Conservation (phyloP, 2,888 invertebrate genomes). For the Linnaemya tessellans region DNA sequence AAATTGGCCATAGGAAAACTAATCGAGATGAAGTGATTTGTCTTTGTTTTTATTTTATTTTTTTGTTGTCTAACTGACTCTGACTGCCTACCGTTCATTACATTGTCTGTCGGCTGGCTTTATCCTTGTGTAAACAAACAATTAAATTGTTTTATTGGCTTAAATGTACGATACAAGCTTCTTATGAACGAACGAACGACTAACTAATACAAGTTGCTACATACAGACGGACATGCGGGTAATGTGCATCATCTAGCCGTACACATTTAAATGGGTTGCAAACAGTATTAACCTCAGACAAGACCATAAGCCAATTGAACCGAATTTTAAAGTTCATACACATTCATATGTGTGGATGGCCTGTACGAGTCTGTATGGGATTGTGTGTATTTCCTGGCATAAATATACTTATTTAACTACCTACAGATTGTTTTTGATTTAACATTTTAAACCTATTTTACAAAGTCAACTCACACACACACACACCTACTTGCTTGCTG, state of each 20-base stretch:
- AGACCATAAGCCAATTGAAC: conserved; percentile 72
- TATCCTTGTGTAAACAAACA: conserved; percentile 66
- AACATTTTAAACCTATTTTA: conserved; percentile 61
- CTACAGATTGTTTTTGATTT: conserved; percentile 64
- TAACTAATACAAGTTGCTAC: conserved; percentile 11
- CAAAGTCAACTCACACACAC: conserved; percentile 62
- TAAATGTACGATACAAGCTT: conserved; percentile 51
- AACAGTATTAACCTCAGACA: conserved; percentile 70
- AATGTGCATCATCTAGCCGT: not conserved
- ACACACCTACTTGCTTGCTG: not conserved
- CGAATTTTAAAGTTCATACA: conserved; percentile 61
- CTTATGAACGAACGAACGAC: conserved; percentile 41
- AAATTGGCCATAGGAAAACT: conserved; percentile 58
- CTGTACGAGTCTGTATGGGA: not conserved
- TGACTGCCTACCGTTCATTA: conserved; percentile 24
- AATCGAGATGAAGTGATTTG: conserved; percentile 63
- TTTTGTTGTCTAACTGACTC: conserved; percentile 32
- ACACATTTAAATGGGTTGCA: conserved; percentile 66
- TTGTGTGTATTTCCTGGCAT: conserved; percentile 2
- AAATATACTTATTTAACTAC: conserved; percentile 45
- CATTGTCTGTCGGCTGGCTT: conserved; percentile 13
- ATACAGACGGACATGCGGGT: not conserved
- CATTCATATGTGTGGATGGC: not conserved
- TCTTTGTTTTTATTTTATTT: not conserved
- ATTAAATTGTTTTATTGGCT: conserved; percentile 71